Evolutionary conservation across 2,888 invertebrate genomes (phyloP).

Genomic region (Phymatocera aterrima): DNA sequence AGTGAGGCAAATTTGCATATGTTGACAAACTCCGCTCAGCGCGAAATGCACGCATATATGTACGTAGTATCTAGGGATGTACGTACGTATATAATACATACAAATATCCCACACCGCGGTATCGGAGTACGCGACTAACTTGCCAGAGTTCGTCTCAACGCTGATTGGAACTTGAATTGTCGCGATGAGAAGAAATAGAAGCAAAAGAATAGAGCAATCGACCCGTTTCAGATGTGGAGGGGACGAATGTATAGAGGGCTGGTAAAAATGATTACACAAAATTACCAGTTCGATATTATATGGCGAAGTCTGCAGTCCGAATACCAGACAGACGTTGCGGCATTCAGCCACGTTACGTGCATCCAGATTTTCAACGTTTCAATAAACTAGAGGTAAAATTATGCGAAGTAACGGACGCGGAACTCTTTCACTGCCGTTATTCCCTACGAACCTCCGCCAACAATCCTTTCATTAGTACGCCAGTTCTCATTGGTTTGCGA

Average conservation of each 20-base stretch:
- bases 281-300: not conserved
- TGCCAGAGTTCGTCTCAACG: constrained; percentile 5
- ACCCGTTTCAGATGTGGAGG: not conserved
- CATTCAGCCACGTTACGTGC: not conserved
- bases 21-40: constrained; percentile 56
- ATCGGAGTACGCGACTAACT: not conserved
- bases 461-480: constrained; percentile 42
- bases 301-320: not conserved
- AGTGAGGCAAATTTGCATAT: constrained; percentile 60
- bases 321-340: not conserved
- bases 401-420: not conserved
- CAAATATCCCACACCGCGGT: too few relatives aligned
- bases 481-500: constrained; percentile 31
- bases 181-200: not conserved
- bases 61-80: not conserved
- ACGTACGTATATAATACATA: not conserved
- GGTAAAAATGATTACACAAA: not conserved
- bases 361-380: constrained; percentile 14
- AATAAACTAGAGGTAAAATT: constrained; percentile 35
- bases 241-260: not conserved
- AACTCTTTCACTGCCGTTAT: constrained; percentile 25
- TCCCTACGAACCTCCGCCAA: not conserved
- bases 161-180: constrained; percentile 6
- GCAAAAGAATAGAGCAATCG: not conserved
- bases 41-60: not conserved